Evolutionary conservation across 2,888 invertebrate species (phyloP), one percentile per base, ranked within the genome.

Genomic region (Diogma glabrata): DNA sequence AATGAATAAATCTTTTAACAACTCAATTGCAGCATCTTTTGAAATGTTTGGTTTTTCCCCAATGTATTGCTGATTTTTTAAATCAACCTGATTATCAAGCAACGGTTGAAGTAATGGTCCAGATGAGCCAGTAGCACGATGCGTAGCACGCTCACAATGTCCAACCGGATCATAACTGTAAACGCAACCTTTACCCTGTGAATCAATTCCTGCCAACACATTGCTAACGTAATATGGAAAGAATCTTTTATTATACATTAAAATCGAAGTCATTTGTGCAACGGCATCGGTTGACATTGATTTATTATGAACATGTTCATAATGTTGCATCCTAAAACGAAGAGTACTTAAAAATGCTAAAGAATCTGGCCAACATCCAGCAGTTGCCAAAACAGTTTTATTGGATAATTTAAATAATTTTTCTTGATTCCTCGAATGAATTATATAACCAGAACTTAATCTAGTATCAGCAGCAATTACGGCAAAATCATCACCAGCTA

Each of bases 211-310:
- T 49, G 90, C 97, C 51, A 99, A 72, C 46, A 97, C 81, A 65
- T 95, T 96, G 23, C 91, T 89, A 19, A 96, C 87, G 65, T 96
- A 99, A 69, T 96, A 97, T 0, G 99, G 99, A 71, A 99, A 99
- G 72, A 99, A 99, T 52, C 99, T 80, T 61, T 92, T 89, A 67
- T 93, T 88, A 67, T 99, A 99, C 59, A 99, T 75, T 75, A 94
- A 85, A 4, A 92, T 94, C 1, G 96, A 90, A 14, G 99, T 72
- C 88, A 99, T 88, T 70, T 97, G 95, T 3, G 97, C 93, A 4
- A 90, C 80, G 2, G 96, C 95, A 50, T 87, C 82, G 0, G 96
- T 91, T 2, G 87, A 77, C 90, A 96, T 96, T 2, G 79, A 75
- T 70, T 90, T 92, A 64, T 91, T 85, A 70, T 97, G 96, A 57